phyloP scores from a whole-genome alignment of 2,797 vertebrate genomes.

The Pyrocephalus nanus region DNA sequence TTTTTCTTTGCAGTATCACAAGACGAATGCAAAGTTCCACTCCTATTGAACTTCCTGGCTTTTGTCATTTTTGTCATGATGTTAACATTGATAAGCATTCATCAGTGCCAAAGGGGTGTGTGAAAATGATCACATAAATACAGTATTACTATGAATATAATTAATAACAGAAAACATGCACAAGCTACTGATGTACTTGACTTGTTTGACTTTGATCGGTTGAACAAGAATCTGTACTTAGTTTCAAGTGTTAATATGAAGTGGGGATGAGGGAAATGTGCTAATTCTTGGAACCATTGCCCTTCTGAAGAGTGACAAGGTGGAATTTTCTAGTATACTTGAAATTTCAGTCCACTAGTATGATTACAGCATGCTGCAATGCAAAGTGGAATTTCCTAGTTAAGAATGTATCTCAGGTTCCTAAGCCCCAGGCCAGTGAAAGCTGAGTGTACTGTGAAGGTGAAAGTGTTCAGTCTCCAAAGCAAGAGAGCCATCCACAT shows the following conservation, averaged over 20 bases:
- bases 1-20: background rate
- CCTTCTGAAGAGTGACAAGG: constrained; percentile 72
- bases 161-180: constrained; percentile 60
- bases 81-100: constrained; percentile 46
- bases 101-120: background rate
- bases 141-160: constrained; percentile 57
- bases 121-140: constrained; percentile 62
- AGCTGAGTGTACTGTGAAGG: constrained; percentile 63
- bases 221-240: constrained; percentile 36
- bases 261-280: constrained; percentile 45
- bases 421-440: constrained; percentile 71
- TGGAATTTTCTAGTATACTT: constrained; percentile 73
- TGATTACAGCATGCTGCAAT: constrained; percentile 54
- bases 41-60: constrained; percentile 17
- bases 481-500: constrained; percentile 72
- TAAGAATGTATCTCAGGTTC: constrained; percentile 77
- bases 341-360: constrained; percentile 62
- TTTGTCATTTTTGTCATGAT: constrained; percentile 41
- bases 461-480: constrained; percentile 70
- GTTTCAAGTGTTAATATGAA: constrained; percentile 64
- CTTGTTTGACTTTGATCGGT: constrained; percentile 66
- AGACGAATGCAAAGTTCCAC: constrained; percentile 14
- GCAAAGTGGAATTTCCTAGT: constrained; percentile 57
- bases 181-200: constrained; percentile 41
- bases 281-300: constrained; percentile 66